These are phyloP conservation scores for Triplophysa siluroides DNA, from an alignment of 2,113 vertebrate genomes.

Conservation along the genomic window DNA sequence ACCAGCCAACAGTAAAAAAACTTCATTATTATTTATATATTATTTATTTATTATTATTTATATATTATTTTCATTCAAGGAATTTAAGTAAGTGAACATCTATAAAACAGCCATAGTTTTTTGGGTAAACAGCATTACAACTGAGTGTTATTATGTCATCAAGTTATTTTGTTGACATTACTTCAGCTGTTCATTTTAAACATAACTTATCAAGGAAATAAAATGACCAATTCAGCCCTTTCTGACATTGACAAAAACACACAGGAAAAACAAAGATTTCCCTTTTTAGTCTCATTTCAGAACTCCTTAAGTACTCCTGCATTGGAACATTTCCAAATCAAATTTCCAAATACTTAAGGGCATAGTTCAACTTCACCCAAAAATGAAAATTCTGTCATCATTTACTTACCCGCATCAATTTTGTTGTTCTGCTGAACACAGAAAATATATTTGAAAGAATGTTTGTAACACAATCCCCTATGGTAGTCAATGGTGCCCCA, in stretches of 20 bases:
- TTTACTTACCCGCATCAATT: no score
- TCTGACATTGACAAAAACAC: neutral
- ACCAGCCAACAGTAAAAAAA: no score
- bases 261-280: slow-evolving; percentile 17
- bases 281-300: neutral
- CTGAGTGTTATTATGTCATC: neutral
- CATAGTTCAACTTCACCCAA: no score
- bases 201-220: neutral
- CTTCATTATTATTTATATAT: no score
- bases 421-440: no score
- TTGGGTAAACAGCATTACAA: neutral
- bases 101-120: neutral
- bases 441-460: no score
- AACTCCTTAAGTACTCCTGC: neutral
- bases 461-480: no score
- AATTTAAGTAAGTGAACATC: neutral
- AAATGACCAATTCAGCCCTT: neutral
- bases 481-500: no score
- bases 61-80: no score
- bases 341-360: no score
- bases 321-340: neutral
- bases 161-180: neutral
- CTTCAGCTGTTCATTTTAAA: neutral
- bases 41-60: no score
- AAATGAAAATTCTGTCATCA: no score